These are phyloP conservation scores for Hemibates koningsi DNA, from an alignment of 2,113 vertebrate genomes.

Conservation along the genomic window DNA sequence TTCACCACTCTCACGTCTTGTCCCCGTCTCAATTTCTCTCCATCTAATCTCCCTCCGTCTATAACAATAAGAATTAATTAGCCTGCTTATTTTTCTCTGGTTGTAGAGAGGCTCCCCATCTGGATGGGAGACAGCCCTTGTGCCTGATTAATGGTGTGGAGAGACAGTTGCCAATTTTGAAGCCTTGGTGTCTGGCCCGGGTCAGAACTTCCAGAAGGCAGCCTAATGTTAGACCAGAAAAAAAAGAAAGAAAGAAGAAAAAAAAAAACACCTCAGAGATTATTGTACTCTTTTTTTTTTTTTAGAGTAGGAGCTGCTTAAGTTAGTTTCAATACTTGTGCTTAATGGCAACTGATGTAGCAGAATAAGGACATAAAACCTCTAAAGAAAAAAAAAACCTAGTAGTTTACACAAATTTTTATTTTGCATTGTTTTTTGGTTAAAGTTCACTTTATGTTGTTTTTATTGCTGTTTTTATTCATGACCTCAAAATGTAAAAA, in stretches of 20 bases:
- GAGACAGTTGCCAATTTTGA: conserved; percentile 83
- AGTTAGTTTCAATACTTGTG: not conserved
- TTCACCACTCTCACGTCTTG: conserved; percentile 69
- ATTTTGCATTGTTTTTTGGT: not conserved
- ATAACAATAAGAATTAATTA: conserved; percentile 99
- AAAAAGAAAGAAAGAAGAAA: not conserved
- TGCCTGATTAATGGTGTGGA: conserved; percentile 93
- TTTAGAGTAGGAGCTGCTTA: not conserved
- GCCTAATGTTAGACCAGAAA: conserved; percentile 29
- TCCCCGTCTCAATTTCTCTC: conserved; percentile 56
- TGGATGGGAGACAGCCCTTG: conserved; percentile 94
- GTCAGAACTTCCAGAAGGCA: conserved; percentile 71
- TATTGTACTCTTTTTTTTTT: not conserved
- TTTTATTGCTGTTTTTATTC: not conserved
- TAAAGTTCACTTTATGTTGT: not conserved
- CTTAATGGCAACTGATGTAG: not conserved
- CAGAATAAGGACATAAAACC: not conserved
- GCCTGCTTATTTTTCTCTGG: conserved; percentile 92
- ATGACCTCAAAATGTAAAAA: not conserved
- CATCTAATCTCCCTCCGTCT: conserved; percentile 98
- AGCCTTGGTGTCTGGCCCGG: conserved; percentile 60
- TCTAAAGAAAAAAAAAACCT: not conserved
- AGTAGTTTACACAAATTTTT: not conserved
- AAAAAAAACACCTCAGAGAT: not conserved
- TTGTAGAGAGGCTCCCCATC: conserved; percentile 94